Base-by-base conservation (phyloP, 2,113 vertebrate species). In the Clarias macrocephalus region DNA sequence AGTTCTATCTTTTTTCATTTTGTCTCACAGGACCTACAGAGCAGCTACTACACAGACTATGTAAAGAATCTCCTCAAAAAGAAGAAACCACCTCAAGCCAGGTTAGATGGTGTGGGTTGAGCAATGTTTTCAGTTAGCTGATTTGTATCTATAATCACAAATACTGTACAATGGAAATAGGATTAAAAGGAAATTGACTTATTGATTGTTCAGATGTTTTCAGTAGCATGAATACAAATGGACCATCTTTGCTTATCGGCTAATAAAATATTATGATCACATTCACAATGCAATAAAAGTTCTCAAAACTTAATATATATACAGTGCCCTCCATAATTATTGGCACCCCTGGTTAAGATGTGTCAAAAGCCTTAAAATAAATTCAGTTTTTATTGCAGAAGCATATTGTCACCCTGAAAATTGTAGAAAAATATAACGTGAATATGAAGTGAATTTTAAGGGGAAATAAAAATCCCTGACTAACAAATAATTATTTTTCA, bases 41-140 rank as follows among this genome's bases (percentile, higher is more conserved):
- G 88, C 86, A 91, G 91, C 82, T 97, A 95, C 86, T 96, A 96
- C 57, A 92, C 92, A 90, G 94, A 95, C 57, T 99, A 99, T 86
- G 95, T 99, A 30, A 96, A 95, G 92, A 92, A 91, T 0, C 62
- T 97, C n/a, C 93, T 99, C n/a, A 93, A 92, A 89, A 95, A 92
- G 85, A 92, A 92, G 92, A 95, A 92, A 72, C n/a, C 90, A 9
- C 75, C 15, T 56, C 25, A 90, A 93, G 91, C 86, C 91, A 86
- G 94, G 95, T 91, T 90, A 95, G 95, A 94, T 82, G 16, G 3
- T 28, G 21, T 68, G 30, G 13, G 30, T 7, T 63, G 5, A 16
- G 5, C n/a, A 70, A 62, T 28, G 77, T 66, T n/a, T 83, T 60
- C 13, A 57, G 21, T 72, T 52, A 42, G 33, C 30, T 37, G 1